These are phyloP conservation scores for Plemyria rubiginata DNA, from an alignment of 2,888 invertebrate genomes.

Conservation along the genomic window DNA sequence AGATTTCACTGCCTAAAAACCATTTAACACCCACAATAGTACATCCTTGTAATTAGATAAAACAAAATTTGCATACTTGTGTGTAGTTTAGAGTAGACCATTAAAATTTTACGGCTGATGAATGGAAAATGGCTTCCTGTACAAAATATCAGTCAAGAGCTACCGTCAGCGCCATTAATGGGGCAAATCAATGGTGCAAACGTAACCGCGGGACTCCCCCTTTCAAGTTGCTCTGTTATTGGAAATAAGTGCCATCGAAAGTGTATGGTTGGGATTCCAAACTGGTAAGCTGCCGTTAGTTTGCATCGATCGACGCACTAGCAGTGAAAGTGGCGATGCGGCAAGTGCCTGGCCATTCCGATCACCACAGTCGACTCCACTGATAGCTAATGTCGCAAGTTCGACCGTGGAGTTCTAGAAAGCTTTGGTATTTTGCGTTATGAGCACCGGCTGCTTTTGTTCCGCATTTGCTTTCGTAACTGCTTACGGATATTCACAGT, in stretches of 20 bases:
- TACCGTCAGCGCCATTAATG: conserved; percentile 30
- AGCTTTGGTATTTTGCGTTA: conserved; percentile 71
- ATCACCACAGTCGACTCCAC: conserved; percentile 39
- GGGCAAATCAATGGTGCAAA: too few relatives aligned
- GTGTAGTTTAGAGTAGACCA: conserved; percentile 19
- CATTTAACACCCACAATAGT: neutral
- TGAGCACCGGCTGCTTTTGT: conserved; percentile 46
- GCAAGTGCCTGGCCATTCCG: conserved; percentile 28
- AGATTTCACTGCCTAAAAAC: neutral
- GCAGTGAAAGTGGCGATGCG: conserved; percentile 74
- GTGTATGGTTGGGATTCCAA: conserved; percentile 51
- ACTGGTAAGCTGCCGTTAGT: conserved; percentile 32
- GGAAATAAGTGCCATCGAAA: conserved; percentile 46
- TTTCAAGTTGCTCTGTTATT: conserved; percentile 30
- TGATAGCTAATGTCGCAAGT: conserved; percentile 62
- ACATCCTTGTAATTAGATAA: conserved; percentile 10
- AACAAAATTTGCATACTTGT: conserved; percentile 14
- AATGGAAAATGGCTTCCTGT: conserved; percentile 40
- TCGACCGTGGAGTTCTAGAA: conserved; percentile 67
- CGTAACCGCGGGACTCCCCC: too few relatives aligned
- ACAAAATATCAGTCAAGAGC: conserved; percentile 26
- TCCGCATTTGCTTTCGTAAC: conserved; percentile 50
- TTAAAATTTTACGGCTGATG: conserved; percentile 43
- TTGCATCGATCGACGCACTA: conserved; percentile 46
- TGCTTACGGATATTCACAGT: conserved; percentile 33